Conservation (phyloP, 1,140 invertebrate species). For the Drosophila pandora region DNA sequence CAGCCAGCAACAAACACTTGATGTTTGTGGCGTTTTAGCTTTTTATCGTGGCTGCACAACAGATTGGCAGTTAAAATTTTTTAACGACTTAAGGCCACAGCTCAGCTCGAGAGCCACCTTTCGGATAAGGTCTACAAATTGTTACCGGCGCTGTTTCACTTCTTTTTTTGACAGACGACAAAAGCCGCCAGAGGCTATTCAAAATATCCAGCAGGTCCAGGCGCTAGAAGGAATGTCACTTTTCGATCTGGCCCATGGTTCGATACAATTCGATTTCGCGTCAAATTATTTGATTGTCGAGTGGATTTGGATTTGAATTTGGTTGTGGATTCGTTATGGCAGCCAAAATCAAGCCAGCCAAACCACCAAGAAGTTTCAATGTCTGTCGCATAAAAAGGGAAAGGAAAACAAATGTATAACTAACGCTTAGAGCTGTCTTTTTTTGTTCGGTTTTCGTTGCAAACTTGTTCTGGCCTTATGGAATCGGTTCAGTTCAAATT, state of each 20-base stretch:
- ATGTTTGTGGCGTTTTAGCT: slow-evolving; percentile 64
- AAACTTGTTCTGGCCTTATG: slow-evolving; percentile 68
- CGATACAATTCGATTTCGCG: slow-evolving; percentile 45
- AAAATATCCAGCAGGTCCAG: slow-evolving; percentile 41
- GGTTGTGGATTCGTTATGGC: slow-evolving; percentile 49
- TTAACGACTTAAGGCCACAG: slow-evolving; percentile 75
- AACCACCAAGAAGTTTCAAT: slow-evolving; percentile 64
- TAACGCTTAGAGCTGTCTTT: slow-evolving; percentile 53
- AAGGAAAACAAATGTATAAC: slow-evolving; percentile 63
- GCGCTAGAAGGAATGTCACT: slow-evolving; percentile 75
- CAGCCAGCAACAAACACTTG: slow-evolving; percentile 73
- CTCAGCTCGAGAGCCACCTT: slow-evolving; percentile 60
- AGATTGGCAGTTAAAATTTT: slow-evolving; percentile 70
- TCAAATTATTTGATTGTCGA: slow-evolving; percentile 72
- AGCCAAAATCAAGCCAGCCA: slow-evolving; percentile 16
- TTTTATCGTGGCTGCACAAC: slow-evolving; percentile 64
- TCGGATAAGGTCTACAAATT: slow-evolving; percentile 64
- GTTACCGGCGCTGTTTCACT: slow-evolving; percentile 36
- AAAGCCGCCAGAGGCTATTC: slow-evolving; percentile 48
- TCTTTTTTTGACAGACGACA: slow-evolving; percentile 69
- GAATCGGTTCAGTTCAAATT: slow-evolving; percentile 51
- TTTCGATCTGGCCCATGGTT: slow-evolving; percentile 21
- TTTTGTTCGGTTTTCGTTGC: slow-evolving; percentile 26
- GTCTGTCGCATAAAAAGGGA: slow-evolving; percentile 69
- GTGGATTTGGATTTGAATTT: slow-evolving; percentile 42